Conservation (phyloP, 2,797 vertebrate species). For the Lepus townsendii region DNA sequence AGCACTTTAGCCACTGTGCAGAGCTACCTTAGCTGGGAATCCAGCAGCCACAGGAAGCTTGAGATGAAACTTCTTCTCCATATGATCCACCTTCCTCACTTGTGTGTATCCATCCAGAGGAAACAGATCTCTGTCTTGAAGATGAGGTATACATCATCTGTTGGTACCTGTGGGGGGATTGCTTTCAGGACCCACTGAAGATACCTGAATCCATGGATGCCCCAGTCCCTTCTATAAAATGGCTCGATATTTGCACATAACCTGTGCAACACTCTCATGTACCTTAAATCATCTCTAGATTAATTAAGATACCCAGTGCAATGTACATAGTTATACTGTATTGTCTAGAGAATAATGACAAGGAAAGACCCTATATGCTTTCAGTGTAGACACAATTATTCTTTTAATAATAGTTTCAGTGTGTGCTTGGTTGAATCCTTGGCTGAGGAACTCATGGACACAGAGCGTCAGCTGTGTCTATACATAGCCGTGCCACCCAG, state of each 20-base stretch:
- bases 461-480: neutral
- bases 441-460: neutral
- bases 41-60: neutral
- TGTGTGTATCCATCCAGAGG: neutral
- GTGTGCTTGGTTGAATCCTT: neutral
- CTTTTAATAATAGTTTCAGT: neutral
- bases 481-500: no score
- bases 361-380: neutral
- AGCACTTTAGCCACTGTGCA: neutral
- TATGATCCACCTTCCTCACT: neutral
- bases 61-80: neutral
- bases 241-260: no score
- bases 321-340: neutral
- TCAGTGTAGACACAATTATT: neutral
- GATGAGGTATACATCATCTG: neutral
- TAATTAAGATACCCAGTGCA: neutral
- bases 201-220: no score
- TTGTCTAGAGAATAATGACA: neutral
- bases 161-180: neutral
- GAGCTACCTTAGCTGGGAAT: neutral
- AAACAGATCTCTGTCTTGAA: neutral
- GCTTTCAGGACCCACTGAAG: no score
- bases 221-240: no score
- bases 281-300: neutral
- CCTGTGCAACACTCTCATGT: no score